Evolutionary conservation across 2,888 invertebrate genomes (phyloP).

Genomic region (Caenorhabditis sp.): DNA sequence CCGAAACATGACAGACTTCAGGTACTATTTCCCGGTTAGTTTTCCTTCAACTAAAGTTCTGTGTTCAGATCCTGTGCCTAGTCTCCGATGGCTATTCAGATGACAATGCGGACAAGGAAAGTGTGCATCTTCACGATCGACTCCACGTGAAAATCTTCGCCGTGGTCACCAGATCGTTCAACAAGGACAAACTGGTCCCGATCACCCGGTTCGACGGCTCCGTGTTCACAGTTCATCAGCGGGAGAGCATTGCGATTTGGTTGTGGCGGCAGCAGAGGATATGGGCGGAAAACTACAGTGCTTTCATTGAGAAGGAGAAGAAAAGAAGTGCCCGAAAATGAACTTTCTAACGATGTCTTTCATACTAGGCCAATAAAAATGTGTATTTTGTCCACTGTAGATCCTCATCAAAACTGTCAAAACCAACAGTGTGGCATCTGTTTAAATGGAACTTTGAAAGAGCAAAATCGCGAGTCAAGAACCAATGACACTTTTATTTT

Average conservation of each 20-base stretch:
- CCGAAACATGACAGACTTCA: conserved; percentile 75
- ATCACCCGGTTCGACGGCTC: conserved; percentile 75
- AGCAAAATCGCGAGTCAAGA: not conserved
- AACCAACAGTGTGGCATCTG: not conserved
- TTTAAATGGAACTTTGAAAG: not conserved
- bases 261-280: conserved; percentile 74
- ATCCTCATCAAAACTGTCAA: too few species aligned
- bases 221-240: conserved; percentile 72
- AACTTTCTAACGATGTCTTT: too few species aligned
- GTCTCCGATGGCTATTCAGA: conserved; percentile 76
- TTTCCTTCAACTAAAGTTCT: not conserved
- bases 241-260: conserved; percentile 76
- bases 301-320: conserved; percentile 52
- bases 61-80: conserved; percentile 69
- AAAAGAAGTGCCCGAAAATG: conserved; percentile 24
- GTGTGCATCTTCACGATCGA: conserved; percentile 72
- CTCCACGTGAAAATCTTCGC: conserved; percentile 71
- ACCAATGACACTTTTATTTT: conserved; percentile 15
- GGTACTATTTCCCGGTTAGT: conserved; percentile 17
- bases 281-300: conserved; percentile 54
- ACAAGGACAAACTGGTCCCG: conserved; percentile 69
- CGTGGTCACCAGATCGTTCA: conserved; percentile 63
- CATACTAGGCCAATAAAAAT: too few species aligned
- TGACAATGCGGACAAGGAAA: conserved; percentile 72
- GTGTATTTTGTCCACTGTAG: too few species aligned